Evolutionary conservation across 2,888 invertebrate genomes (phyloP).

Genomic region (Cephus spinipes): DNA sequence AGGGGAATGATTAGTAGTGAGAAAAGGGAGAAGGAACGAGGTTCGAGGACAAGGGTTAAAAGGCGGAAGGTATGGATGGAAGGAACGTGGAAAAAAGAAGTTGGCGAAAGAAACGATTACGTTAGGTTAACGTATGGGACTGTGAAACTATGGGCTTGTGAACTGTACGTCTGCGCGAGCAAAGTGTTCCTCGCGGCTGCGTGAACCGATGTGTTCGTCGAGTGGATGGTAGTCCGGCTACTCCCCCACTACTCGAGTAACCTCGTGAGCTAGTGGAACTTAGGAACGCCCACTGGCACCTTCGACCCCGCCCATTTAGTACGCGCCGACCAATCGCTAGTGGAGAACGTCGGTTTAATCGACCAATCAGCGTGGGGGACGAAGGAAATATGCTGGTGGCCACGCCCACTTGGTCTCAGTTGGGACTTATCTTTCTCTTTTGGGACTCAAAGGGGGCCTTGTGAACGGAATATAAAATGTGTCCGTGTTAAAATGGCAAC

Average conservation of each 20-base stretch:
- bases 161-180: slow-evolving; percentile 32
- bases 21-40: no score
- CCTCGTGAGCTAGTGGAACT: slow-evolving; percentile 26
- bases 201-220: slow-evolving; percentile 59
- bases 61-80: not conserved
- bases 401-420: not conserved
- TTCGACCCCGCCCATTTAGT: slow-evolving; percentile 19
- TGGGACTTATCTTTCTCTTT: not conserved
- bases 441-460: not conserved
- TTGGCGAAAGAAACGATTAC: not conserved
- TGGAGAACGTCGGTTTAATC: not conserved
- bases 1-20: not conserved
- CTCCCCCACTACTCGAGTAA: slow-evolving; percentile 25
- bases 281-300: slow-evolving; percentile 23
- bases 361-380: not conserved
- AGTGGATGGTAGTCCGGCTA: slow-evolving; percentile 40
- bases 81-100: not conserved
- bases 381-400: not conserved
- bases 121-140: not conserved
- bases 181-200: slow-evolving; percentile 63
- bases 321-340: not conserved
- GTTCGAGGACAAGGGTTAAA: not conserved
- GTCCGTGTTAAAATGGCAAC: not conserved
- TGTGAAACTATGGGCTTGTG: not conserved
- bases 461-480: not conserved